phyloP scores from a whole-genome alignment of 1,140 invertebrate genomes.

The Trypoxylus dichotomus region DNA sequence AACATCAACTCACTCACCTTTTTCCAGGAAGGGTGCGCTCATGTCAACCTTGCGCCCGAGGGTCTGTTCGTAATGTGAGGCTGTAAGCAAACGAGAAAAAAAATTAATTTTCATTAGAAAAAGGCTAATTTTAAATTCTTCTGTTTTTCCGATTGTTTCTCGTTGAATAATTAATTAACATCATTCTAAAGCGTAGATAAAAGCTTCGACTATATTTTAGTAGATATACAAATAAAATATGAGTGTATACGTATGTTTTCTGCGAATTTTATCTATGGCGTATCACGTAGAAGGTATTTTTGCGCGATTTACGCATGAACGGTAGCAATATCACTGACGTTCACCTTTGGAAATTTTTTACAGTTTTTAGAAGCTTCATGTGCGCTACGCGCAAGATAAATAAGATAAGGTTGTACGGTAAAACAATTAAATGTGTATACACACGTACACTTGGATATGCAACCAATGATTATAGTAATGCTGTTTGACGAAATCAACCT shows the following conservation, averaged over 20 bases:
- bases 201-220: background rate
- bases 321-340: slow-evolving; percentile 10
- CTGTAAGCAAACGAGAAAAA: slow-evolving; percentile 9
- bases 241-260: background rate
- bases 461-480: too few species aligned
- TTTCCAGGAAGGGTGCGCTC: slow-evolving; percentile 31
- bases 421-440: background rate
- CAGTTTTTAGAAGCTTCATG: background rate
- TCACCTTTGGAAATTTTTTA: background rate
- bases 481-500: too few species aligned
- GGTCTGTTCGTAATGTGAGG: slow-evolving; percentile 10
- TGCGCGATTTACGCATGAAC: background rate
- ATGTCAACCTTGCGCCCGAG: slow-evolving; percentile 28
- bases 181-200: background rate
- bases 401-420: background rate
- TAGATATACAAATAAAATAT: background rate
- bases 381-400: background rate
- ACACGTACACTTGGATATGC: too few species aligned
- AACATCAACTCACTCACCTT: slow-evolving; percentile 19
- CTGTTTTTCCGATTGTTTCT: too few species aligned
- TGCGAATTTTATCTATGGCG: background rate
- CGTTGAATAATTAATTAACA: background rate
- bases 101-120: background rate
- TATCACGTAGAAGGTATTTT: background rate
- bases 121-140: too few species aligned